Evolutionary conservation across 2,888 invertebrate genomes (phyloP), one percentile per base, ranked within the genome.

Genomic region (Onchidella celtica): DNA sequence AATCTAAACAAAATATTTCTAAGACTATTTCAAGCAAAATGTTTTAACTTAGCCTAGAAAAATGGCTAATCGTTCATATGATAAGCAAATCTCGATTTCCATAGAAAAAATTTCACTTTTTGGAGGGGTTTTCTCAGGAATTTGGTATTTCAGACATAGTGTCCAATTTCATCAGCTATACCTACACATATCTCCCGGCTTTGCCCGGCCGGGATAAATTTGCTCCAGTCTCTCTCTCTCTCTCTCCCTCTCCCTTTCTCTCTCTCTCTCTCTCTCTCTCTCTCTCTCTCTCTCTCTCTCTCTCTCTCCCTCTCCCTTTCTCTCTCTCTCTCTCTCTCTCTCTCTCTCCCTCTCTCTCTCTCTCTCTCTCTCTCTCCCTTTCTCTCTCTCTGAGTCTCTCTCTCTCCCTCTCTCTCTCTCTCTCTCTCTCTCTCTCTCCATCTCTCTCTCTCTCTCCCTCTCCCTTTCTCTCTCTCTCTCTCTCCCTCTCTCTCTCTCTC

Each of bases 161-260:
- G n/a, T n/a, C n/a, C n/a, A n/a, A n/a, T n/a, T n/a, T n/a, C n/a
- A n/a, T n/a, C n/a, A n/a, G n/a, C n/a, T n/a, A n/a, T n/a, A n/a
- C n/a, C n/a, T n/a, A n/a, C n/a, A n/a, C n/a, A n/a, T n/a, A n/a
- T n/a, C n/a, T n/a, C n/a, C n/a, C n/a, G n/a, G n/a, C n/a, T n/a
- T n/a, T n/a, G n/a, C n/a, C n/a, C n/a, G n/a, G n/a, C n/a, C n/a
- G n/a, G n/a, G n/a, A n/a, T n/a, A n/a, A n/a, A n/a, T n/a, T n/a
- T n/a, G n/a, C n/a, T 14, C 61, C 61, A 61, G 27, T 61, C 61
- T 61, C 70, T 70, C 70, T 70, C 70, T 70, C 38, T 70, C 66
- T 70, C 70, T 70, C 70, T 70, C 40, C 38, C 70, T 70, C 47
- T 36, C 70, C n/a, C 70, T 36, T 27, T 40, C 70, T 70, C 70